phyloP scores from a whole-genome alignment of 2,888 invertebrate species.

The Mimas tiliae region DNA sequence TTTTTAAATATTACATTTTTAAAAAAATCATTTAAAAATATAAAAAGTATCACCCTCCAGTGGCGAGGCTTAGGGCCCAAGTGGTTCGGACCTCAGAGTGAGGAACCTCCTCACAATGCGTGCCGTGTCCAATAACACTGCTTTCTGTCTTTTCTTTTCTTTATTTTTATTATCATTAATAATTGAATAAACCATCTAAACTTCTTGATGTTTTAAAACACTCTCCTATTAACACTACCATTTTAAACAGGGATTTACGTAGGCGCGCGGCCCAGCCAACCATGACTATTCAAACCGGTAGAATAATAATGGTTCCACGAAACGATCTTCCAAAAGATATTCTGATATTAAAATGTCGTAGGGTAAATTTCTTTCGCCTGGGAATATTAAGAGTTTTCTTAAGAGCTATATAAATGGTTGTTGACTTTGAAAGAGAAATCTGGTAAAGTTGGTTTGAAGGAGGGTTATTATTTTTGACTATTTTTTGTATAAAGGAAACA shows the following conservation, averaged over 20 bases:
- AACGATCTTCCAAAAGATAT: background rate
- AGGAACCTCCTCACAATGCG: too few relatives aligned
- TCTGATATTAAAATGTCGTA: slow-evolving; percentile 10
- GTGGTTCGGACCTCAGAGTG: too few relatives aligned
- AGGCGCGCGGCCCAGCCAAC: background rate
- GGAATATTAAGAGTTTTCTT: background rate
- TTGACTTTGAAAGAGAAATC: background rate
- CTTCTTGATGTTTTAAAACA: background rate
- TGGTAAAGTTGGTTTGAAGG: background rate
- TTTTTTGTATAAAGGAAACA: too few relatives aligned
- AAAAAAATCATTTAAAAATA: too few relatives aligned
- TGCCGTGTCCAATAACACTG: too few relatives aligned
- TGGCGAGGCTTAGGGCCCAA: too few relatives aligned
- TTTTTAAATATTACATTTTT: too few relatives aligned
- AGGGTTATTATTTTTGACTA: too few relatives aligned
- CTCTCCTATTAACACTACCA: background rate
- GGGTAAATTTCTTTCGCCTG: background rate
- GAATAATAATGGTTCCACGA: background rate
- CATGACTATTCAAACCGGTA: slow-evolving; percentile 3
- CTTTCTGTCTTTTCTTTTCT: too few relatives aligned
- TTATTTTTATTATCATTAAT: too few relatives aligned
- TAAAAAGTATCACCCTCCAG: too few relatives aligned
- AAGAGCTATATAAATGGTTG: background rate
- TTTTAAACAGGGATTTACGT: background rate
- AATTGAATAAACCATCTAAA: background rate